A percentile compares a stretch with the other conserved stretches of the same genome.
phyloP scores from a whole-genome alignment of 2,113 vertebrate genomes.

The Heterochromis multidens region DNA sequence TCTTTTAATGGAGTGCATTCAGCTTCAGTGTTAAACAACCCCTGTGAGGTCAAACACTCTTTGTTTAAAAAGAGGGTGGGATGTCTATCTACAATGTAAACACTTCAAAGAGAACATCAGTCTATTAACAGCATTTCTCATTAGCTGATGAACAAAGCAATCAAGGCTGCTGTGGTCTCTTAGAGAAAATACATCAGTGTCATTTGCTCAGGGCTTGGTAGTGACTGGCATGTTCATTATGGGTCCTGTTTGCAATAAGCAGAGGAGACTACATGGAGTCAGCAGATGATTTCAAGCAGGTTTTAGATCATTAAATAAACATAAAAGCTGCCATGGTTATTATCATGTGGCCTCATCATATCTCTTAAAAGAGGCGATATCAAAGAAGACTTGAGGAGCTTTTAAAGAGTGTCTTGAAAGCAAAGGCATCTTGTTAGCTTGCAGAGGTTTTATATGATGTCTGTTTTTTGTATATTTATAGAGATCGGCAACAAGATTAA shows the following conservation, averaged over 20 bases:
- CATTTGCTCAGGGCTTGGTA: neutral
- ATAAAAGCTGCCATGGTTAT: constrained; percentile 17
- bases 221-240: constrained; percentile 6
- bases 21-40: neutral
- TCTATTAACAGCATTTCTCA: constrained; percentile 10
- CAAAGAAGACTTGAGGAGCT: neutral
- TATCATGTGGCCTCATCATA: neutral
- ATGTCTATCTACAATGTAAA: constrained; percentile 1
- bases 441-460: neutral
- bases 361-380: neutral
- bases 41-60: neutral
- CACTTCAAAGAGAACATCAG: neutral
- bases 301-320: neutral
- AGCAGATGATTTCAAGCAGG: constrained; percentile 7
- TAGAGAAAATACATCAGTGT: neutral
- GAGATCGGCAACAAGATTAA: neutral
- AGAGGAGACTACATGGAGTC: constrained; percentile 12
- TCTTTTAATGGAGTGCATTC: neutral
- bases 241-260: constrained; percentile 23
- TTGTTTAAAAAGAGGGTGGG: constrained; percentile 23
- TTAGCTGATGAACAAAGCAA: constrained; percentile 16
- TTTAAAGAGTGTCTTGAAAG: neutral
- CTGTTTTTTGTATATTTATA: neutral
- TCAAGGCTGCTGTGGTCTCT: neutral
- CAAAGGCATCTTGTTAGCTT: neutral